Evolutionary conservation across 2,888 invertebrate genomes (phyloP).

Genomic region (Zootermopsis nevadensis): DNA sequence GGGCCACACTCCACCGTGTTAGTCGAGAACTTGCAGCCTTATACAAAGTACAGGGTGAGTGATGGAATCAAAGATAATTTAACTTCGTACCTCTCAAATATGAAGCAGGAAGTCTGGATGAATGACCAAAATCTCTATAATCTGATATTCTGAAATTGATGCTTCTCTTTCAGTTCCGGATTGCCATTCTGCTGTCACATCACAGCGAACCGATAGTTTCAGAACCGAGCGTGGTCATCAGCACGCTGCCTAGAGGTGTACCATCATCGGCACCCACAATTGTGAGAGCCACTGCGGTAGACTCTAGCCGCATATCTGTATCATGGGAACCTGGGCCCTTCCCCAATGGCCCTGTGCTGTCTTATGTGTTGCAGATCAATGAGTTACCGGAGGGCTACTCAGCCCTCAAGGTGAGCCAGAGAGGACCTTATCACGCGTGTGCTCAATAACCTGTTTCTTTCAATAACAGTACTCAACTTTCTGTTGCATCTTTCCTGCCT

Average conservation of each 20-base stretch:
- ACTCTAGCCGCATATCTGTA: slow-evolving; percentile 84
- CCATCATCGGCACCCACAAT: slow-evolving; percentile 82
- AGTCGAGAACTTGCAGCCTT: slow-evolving; percentile 84
- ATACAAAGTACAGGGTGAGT: slow-evolving; percentile 87
- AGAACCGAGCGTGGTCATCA: slow-evolving; percentile 79
- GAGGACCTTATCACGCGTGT: slow-evolving; percentile 45
- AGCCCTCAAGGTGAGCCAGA: slow-evolving; percentile 72
- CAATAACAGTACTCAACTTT: background rate
- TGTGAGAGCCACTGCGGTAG: slow-evolving; percentile 81
- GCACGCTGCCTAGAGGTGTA: slow-evolving; percentile 77
- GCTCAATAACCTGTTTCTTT: background rate
- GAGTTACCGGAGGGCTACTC: slow-evolving; percentile 70
- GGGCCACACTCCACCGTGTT: slow-evolving; percentile 71
- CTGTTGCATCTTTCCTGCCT: background rate
- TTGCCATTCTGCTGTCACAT: slow-evolving; percentile 81
- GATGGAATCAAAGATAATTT: too few species aligned
- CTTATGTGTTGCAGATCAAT: slow-evolving; percentile 82
- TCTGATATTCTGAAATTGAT: background rate
- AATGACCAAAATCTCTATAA: background rate
- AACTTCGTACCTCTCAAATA: too few species aligned
- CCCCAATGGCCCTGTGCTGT: slow-evolving; percentile 88
- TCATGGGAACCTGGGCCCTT: slow-evolving; percentile 90
- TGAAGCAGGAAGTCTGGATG: too few species aligned
- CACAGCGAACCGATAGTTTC: slow-evolving; percentile 78
- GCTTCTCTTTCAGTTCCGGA: slow-evolving; percentile 79